A percentile compares a stretch with the other conserved stretches of the same genome.
Evolutionary conservation across 2,113 vertebrate species (phyloP).

Genomic region (Anhinga rufa): DNA sequence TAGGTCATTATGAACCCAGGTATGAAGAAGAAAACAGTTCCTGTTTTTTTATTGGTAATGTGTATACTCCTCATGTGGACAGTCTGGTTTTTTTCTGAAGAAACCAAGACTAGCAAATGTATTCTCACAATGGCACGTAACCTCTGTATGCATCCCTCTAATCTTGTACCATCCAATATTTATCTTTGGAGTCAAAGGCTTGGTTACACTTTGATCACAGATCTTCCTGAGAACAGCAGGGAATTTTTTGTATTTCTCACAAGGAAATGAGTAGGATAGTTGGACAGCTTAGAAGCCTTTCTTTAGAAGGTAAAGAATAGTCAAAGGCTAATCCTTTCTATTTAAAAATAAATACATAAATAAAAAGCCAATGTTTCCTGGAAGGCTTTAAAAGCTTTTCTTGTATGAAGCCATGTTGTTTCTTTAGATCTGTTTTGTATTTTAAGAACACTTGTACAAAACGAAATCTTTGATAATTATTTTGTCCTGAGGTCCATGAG

Average conservation of each 20-base stretch:
- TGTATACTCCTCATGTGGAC: neutral
- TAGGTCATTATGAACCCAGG: neutral
- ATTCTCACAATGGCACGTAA: rapidly evolving
- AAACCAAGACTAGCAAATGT: neutral
- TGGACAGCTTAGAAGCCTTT: neutral
- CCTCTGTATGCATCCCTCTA: neutral
- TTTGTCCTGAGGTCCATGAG: neutral
- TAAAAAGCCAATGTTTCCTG: neutral
- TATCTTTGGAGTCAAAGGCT: neutral
- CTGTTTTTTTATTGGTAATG: neutral
- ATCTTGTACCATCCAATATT: neutral
- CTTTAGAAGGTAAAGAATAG: neutral
- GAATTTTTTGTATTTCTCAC: neutral
- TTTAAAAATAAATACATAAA: neutral
- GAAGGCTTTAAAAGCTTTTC: neutral
- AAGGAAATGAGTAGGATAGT: neutral
- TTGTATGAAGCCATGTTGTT: neutral
- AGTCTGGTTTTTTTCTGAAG: neutral
- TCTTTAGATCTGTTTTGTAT: neutral
- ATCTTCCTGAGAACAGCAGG: constrained; percentile 26
- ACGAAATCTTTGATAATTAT: neutral
- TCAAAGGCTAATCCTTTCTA: neutral
- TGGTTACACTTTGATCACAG: neutral
- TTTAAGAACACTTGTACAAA: neutral
- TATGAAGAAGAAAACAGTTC: neutral